phyloP scores from a whole-genome alignment of 2,888 invertebrate genomes.

The Eilema caniola region DNA sequence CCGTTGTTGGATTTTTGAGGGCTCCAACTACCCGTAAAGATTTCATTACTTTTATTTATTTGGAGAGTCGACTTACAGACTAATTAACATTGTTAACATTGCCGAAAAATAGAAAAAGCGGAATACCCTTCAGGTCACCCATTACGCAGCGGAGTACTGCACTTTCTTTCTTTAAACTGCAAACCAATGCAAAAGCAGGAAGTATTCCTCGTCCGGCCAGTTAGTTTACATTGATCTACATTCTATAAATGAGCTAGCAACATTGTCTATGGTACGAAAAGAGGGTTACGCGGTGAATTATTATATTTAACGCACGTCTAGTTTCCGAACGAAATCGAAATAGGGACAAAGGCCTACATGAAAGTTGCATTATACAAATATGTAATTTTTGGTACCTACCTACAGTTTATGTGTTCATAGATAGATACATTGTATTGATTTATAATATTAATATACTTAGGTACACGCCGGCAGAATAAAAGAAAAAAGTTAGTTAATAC shows the following conservation, averaged over 20 bases:
- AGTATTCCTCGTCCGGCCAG: conserved; percentile 5
- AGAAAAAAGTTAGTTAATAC: too few species aligned
- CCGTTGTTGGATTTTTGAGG: too few species aligned
- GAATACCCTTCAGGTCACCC: too few species aligned
- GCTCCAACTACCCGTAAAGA: too few species aligned
- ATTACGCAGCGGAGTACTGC: too few species aligned
- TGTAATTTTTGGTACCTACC: background rate
- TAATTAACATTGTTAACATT: too few species aligned
- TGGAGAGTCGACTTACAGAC: too few species aligned
- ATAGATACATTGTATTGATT: background rate
- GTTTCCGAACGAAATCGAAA: background rate
- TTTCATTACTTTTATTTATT: too few species aligned
- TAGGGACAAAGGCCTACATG: background rate
- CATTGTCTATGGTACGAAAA: conserved; percentile 16
- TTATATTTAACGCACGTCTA: background rate
- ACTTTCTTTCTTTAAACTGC: background rate
- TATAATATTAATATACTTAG: too few species aligned
- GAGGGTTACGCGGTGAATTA: conserved; percentile 12
- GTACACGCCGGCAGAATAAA: too few species aligned
- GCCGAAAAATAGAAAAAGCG: too few species aligned
- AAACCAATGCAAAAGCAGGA: conserved; percentile 1
- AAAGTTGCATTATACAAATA: background rate
- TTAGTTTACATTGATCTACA: conserved; percentile 35
- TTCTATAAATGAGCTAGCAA: conserved; percentile 22
- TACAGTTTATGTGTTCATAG: background rate